Conservation (phyloP, 1,140 invertebrate species). For the Cotesia typhae region DNA sequence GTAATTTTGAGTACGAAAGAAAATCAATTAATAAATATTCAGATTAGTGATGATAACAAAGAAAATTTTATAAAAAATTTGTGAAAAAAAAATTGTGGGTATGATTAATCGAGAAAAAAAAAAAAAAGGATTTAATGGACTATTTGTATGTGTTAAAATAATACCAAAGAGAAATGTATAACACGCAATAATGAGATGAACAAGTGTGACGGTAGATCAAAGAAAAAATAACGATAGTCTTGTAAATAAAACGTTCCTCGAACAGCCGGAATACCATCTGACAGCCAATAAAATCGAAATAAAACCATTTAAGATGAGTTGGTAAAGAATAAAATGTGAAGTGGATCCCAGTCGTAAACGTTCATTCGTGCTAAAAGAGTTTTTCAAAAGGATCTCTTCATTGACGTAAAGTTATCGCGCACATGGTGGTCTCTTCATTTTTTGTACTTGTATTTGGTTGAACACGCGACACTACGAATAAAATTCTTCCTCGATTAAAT, state of each 20-base stretch:
- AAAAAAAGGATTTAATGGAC: no score
- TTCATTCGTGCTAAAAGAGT: conserved; percentile 49
- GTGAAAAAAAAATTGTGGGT: background rate
- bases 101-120: no score
- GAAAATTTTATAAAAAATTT: background rate
- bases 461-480: no score
- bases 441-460: background rate
- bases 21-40: no score
- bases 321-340: conserved; percentile 27
- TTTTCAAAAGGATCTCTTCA: conserved; percentile 22
- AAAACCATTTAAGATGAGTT: conserved; percentile 41
- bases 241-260: conserved; percentile 21
- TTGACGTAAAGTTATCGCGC: conserved; percentile 23
- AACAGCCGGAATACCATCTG: conserved; percentile 9
- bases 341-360: conserved; percentile 48
- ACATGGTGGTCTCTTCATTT: conserved; percentile 10
- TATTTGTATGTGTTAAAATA: no score
- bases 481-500: no score
- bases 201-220: conserved; percentile 34
- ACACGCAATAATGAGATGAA: conserved; percentile 13
- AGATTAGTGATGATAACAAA: background rate
- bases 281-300: conserved; percentile 49
- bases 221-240: conserved; percentile 31
- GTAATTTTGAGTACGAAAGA: background rate
- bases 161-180: no score